Evolutionary conservation across 2,797 vertebrate species (phyloP), one percentile per base, ranked within the genome.

Genomic region (Ceryle rudis): DNA sequence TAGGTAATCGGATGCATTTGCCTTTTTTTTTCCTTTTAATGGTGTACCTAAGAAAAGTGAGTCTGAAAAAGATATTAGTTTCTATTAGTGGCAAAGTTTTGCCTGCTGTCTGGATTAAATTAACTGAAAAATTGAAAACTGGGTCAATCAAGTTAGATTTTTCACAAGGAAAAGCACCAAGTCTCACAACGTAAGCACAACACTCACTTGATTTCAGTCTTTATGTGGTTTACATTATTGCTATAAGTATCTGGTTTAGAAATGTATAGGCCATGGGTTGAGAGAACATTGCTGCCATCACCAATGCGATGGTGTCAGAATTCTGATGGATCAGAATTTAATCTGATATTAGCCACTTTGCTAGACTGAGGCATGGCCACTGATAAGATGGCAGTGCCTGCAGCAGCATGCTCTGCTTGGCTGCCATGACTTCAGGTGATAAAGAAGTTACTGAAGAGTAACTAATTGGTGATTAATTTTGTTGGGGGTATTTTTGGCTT

Each of bases 121-220:
- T 82, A 86, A 91, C 64, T 96, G 85, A 92, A 96, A 96, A 95
- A 90, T 79, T 71, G 64, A 29, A 85, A 95, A 89, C 61, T 81
- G 17, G 44, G 19, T 87, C 81, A 82, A 91, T 93, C 84, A 86
- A 46, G 35, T 93, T 73, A 52, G 41, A 83, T 88, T 94, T 94
- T 95, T 93, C 80, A 80, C 33, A 25, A 74, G 64, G 71, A 83
- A 94, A 80, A 47, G 0, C 23, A 33, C 1, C 7, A 52, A 33
- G 15, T 31, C 29, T 75, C 23, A 19, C 51, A 28, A 42, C 5
- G 28, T 1, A 41, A 54, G 11, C n/a, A 23, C 28, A 71, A 12
- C 1, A 3, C 31, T 64, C 2, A 21, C 14, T 80, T 8, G 22
- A n/a, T 83, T 81, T 92, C 13, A 12, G 0, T n/a, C 13, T 52